Base-by-base conservation (phyloP, 2,888 invertebrate species). In the Cerceris rybyensis region DNA sequence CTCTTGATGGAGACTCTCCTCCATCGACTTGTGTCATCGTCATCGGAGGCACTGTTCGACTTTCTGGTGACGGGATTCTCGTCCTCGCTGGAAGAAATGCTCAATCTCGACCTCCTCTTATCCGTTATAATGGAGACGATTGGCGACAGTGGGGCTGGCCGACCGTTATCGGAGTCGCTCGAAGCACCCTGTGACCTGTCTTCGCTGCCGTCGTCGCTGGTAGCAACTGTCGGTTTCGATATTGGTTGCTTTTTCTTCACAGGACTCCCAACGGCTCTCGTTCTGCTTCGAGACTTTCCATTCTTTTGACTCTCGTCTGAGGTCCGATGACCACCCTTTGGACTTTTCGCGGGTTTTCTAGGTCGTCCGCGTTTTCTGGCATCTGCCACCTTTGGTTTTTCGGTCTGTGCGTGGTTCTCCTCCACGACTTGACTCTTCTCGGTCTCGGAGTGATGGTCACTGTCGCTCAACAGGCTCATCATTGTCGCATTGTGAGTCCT, bases 361-460 rank as follows among this genome's bases (percentile, higher is more conserved):
- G 94, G 94, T 61, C 94, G 92, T 0, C 94, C 94, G 17, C 94
- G 94, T 82, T 91, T 91, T 54, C 88, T 87, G 0, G 83, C 87
- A 69, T 92, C 91, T 46, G 87, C 87, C 11, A 88, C 89, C 86
- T 94, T 94, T 78, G 90, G 88, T 73, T 91, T 89, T 16, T 90
- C 89, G n/a, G 82, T 82, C 66, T 90, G 89, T 69, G 72, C 63
- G 41, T 83, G 75, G 55, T 17, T 83, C 14, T 86, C 86, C 42
- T 89, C 91, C 55, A 71, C 79, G 80, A 85, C 75, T 86, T 88
- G 82, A 16, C 78, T 46, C 91, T 93, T 81, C 90, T 92, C 84
- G 83, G 83, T 91, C 85, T 92, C 92, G 28, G 92, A 90, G 7
- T 89, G 89, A 13, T 90, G 90, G 70, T 91, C 90, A 73, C 89